Percentiles rank a stretch among this genome's conserved stretches.
These are phyloP conservation scores for Ochotona curzoniae DNA, from an alignment of 2,113 vertebrate species.

Conservation along the genomic window DNA sequence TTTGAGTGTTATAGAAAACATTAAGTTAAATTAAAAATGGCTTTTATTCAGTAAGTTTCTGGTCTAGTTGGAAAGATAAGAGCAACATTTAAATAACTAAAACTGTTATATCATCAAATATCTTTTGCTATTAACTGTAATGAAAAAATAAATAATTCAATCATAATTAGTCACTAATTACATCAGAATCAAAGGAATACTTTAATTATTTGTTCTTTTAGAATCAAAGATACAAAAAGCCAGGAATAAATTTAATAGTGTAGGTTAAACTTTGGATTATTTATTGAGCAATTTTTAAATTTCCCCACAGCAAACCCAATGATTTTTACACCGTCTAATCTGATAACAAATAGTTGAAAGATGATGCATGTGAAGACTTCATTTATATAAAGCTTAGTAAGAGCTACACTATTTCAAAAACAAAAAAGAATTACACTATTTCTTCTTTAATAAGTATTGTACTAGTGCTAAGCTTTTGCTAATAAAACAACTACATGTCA, in stretches of 20 bases:
- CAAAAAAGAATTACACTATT: too few relatives aligned
- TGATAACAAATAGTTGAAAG: background rate
- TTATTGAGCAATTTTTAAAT: background rate
- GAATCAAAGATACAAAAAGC: background rate
- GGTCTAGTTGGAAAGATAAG: background rate
- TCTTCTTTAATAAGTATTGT: constrained; percentile 14
- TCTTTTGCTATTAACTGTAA: background rate
- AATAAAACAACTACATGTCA: background rate
- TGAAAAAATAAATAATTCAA: background rate
- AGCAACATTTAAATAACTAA: background rate
- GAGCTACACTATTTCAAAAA: background rate
- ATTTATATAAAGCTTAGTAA: background rate
- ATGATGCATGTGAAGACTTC: background rate
- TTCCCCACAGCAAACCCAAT: background rate
- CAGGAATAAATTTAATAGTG: background rate
- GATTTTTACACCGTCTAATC: background rate
- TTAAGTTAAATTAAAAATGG: background rate
- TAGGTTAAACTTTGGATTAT: background rate
- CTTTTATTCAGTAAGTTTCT: background rate
- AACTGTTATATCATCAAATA: background rate
- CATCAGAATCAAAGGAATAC: constrained; percentile 10
- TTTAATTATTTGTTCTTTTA: background rate
- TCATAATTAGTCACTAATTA: background rate
- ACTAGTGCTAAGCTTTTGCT: background rate
- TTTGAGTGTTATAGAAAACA: background rate